Percentiles rank a stretch among this genome's conserved stretches.
Evolutionary conservation across 2,113 vertebrate genomes (phyloP).

Genomic region (Rhegmatorhina hoffmannsi): DNA sequence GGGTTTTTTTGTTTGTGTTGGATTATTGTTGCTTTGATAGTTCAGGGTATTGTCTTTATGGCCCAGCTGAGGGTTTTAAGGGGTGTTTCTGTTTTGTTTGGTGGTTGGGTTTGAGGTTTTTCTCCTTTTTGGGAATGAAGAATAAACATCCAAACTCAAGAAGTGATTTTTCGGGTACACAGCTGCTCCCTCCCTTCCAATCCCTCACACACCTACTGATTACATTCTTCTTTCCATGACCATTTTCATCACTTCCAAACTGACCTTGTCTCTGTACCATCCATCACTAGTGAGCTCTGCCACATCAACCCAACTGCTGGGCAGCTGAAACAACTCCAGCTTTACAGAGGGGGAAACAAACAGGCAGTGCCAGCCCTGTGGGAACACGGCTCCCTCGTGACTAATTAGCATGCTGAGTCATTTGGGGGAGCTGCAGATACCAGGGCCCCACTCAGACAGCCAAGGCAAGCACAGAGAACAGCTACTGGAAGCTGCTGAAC

Average conservation of each 20-base stretch:
- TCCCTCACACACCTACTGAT: not conserved
- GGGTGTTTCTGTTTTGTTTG: not conserved
- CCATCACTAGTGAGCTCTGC: not conserved
- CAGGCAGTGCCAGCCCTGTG: not conserved
- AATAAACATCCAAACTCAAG: not conserved
- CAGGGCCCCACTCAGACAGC: not conserved
- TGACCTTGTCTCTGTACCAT: not conserved
- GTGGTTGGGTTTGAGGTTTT: not conserved
- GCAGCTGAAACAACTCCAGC: not conserved
- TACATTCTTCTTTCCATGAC: not conserved
- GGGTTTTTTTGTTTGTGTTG: rapidly evolving
- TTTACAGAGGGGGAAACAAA: not conserved
- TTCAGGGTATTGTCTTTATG: not conserved
- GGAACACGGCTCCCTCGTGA: constrained; percentile 32
- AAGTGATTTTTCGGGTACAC: not conserved
- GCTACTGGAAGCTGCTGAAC: not conserved
- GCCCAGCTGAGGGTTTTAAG: not conserved
- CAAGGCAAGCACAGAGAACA: not conserved
- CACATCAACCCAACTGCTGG: not conserved
- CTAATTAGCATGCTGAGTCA: not conserved
- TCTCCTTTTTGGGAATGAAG: not conserved
- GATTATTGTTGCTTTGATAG: not conserved
- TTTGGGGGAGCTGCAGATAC: not conserved
- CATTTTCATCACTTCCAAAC: not conserved
- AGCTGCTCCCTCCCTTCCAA: not conserved